Conservation (phyloP, 2,797 vertebrate species). For the Meda fulgida region DNA sequence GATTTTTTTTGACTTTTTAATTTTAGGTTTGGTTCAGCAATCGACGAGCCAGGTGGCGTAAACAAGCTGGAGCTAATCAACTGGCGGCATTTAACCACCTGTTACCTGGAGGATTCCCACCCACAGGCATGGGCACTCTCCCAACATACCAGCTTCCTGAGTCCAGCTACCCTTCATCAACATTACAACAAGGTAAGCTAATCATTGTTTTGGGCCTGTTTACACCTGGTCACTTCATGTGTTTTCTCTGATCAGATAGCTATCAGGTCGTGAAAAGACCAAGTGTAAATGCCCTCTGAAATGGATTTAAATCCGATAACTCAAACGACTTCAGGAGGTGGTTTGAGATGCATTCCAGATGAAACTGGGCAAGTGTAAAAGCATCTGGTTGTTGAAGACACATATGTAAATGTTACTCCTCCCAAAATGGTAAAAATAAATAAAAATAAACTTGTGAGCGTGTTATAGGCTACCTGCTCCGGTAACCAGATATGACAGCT, state of each 20-base stretch:
- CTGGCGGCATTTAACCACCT: conserved; percentile 95
- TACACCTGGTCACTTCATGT: neutral
- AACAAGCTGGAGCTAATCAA: conserved; percentile 95
- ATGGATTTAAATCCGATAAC: neutral
- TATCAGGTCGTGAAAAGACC: neutral
- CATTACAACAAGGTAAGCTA: conserved; percentile 87
- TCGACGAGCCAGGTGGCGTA: conserved; percentile 93
- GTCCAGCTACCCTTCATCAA: conserved; percentile 84
- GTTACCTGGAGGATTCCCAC: conserved; percentile 92
- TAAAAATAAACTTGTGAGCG: neutral
- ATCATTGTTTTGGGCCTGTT: neutral
- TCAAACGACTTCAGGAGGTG: neutral
- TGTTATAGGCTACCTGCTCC: neutral
- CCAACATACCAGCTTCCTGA: conserved; percentile 94
- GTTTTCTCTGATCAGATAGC: neutral
- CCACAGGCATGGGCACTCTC: conserved; percentile 90
- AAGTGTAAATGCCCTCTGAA: neutral
- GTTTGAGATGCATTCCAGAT: neutral
- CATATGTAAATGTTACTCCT: neutral
- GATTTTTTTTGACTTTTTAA: neutral
- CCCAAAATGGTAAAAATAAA: neutral
- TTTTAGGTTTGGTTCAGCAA: conserved; percentile 97
- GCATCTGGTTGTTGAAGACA: neutral
- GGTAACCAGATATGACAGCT: neutral
- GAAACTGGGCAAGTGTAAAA: neutral